These are phyloP conservation scores for Larimichthys crocea DNA, from an alignment of 2,113 vertebrate species.

Conservation along the genomic window DNA sequence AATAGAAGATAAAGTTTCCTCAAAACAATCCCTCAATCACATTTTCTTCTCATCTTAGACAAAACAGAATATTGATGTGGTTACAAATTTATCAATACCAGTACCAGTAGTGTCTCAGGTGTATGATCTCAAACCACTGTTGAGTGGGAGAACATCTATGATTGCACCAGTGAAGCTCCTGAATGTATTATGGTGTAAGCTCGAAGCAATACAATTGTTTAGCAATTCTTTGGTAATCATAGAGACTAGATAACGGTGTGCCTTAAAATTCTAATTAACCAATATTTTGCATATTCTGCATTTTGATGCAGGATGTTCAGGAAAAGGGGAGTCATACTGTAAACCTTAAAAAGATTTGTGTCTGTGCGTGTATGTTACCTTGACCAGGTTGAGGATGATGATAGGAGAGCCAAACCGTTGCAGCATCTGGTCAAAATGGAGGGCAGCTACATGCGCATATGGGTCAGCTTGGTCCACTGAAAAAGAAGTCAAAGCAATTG, in stretches of 20 bases:
- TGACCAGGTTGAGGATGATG: constrained; percentile 98
- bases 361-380: constrained; percentile 83
- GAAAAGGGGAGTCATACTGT: no score
- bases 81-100: no score
- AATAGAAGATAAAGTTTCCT: background rate
- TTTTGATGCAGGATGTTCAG: background rate
- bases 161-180: no score
- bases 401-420: constrained; percentile 98
- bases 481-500: constrained; percentile 16
- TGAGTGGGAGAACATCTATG: background rate
- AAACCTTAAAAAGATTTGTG: background rate
- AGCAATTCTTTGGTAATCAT: no score
- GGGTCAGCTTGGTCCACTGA: constrained; percentile 99
- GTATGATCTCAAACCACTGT: background rate
- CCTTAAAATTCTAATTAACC: background rate
- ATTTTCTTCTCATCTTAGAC: background rate
- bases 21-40: background rate
- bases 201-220: no score
- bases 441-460: constrained; percentile 92
- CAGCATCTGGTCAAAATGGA: constrained; percentile 99
- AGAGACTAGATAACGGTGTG: background rate
- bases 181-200: no score
- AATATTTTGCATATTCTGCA: background rate
- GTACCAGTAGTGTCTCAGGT: no score
- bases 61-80: no score